Conservation (phyloP, 1,140 invertebrate species). For the Drosophila tani region DNA sequence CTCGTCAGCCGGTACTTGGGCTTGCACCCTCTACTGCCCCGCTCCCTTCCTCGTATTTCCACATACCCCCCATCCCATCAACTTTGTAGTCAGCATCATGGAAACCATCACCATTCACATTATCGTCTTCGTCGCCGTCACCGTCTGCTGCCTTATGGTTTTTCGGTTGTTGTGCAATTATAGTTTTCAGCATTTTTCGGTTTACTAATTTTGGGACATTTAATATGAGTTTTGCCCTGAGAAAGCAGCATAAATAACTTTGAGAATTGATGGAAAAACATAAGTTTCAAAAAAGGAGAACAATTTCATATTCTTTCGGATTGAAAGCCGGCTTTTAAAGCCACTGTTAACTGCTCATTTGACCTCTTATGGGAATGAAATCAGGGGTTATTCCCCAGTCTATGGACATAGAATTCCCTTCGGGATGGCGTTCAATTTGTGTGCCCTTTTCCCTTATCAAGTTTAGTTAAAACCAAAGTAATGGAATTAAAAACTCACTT, state of each 20-base stretch:
- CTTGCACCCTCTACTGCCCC: neutral
- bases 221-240: constrained; percentile 1
- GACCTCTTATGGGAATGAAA: neutral
- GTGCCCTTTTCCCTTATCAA: constrained; percentile 16
- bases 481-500: constrained; percentile 57
- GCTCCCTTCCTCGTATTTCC: neutral
- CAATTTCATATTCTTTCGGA: neutral
- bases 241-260: constrained; percentile 16
- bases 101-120: constrained; percentile 20
- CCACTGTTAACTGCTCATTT: neutral
- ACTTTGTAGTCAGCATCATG: constrained; percentile 19
- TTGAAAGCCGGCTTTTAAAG: neutral
- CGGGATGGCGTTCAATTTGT: constrained; percentile 15
- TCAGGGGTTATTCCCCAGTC: constrained; percentile 1
- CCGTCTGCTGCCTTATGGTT: constrained; percentile 66
- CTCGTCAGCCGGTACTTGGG: constrained; percentile 16
- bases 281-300: no score
- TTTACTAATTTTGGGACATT: neutral
- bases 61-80: constrained; percentile 2
- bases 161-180: constrained; percentile 61
- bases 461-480: constrained; percentile 24
- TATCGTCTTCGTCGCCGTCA: constrained; percentile 28
- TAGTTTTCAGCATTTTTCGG: constrained; percentile 56
- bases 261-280: neutral
- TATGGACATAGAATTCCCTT: neutral